Conservation (phyloP, 2,797 vertebrate genomes). For the Microctenopoma steveboyesi region DNA sequence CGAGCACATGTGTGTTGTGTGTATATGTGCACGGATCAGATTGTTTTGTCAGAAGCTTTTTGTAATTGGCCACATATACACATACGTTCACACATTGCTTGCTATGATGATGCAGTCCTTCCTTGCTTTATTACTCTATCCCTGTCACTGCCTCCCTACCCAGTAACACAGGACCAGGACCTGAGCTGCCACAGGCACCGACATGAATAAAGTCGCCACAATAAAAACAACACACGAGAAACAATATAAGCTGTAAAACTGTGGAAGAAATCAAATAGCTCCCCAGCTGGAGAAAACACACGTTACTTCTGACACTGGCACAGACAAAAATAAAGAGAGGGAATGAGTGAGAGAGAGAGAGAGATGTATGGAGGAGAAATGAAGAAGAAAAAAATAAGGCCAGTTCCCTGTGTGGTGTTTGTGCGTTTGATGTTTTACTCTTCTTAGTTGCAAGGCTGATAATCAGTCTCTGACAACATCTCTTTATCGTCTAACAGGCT, state of each 20-base stretch:
- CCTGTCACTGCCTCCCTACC: constrained; percentile 59
- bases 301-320: constrained; percentile 44
- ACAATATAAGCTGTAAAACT: constrained; percentile 80
- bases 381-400: constrained; percentile 59
- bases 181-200: constrained; percentile 59
- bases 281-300: constrained; percentile 65
- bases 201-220: constrained; percentile 76
- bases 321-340: constrained; percentile 43
- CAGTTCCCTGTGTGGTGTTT: constrained; percentile 70
- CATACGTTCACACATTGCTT: constrained; percentile 30
- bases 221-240: constrained; percentile 73
- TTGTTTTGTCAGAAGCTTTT: constrained; percentile 29
- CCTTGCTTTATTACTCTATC: constrained; percentile 76
- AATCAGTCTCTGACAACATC: constrained; percentile 77
- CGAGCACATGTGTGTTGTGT: constrained; percentile 50
- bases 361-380: constrained; percentile 32
- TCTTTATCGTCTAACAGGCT: constrained; percentile 81
- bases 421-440: constrained; percentile 67
- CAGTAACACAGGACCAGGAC: constrained; percentile 62
- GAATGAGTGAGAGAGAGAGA: constrained; percentile 9
- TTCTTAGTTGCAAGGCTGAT: constrained; percentile 76
- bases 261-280: constrained; percentile 73
- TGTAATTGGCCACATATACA: constrained; percentile 26
- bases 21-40: constrained; percentile 3
- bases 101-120: constrained; percentile 62